Percentiles rank a stretch among this genome's conserved stretches.
phyloP scores from a whole-genome alignment of 2,888 invertebrate genomes.

The Acleris cristana region DNA sequence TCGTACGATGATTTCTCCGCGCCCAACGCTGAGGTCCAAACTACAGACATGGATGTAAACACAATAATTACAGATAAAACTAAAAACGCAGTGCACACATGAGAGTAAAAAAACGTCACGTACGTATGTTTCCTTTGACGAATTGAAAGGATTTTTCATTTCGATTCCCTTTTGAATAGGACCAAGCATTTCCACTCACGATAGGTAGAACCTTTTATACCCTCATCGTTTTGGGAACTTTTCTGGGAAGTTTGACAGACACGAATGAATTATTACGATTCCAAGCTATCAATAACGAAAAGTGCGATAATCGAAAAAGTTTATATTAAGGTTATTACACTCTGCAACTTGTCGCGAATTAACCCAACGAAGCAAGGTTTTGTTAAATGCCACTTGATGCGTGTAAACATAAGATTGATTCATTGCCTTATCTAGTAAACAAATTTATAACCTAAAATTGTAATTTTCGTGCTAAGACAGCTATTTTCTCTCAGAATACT shows the following conservation, averaged over 20 bases:
- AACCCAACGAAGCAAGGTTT: neutral
- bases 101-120: conserved; percentile 51
- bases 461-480: no score
- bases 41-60: conserved; percentile 76
- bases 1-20: conserved; percentile 85
- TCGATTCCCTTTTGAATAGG: conserved; percentile 59
- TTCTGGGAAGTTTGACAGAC: conserved; percentile 64
- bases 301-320: conserved; percentile 73
- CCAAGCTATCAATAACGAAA: conserved; percentile 69
- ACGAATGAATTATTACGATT: conserved; percentile 70
- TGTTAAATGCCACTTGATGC: neutral
- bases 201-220: conserved; percentile 59
- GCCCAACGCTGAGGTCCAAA: conserved; percentile 68
- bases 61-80: conserved; percentile 71
- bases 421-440: no score
- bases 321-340: conserved; percentile 46
- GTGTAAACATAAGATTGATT: neutral
- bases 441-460: no score
- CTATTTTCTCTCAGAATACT: no score
- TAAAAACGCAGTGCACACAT: conserved; percentile 61
- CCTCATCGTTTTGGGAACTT: conserved; percentile 63
- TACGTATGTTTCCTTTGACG: conserved; percentile 43
- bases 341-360: conserved; percentile 9
- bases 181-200: conserved; percentile 55
- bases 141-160: conserved; percentile 50